These are phyloP conservation scores for Harpalus rufipes DNA, from an alignment of 2,888 invertebrate genomes.

Conservation along the genomic window DNA sequence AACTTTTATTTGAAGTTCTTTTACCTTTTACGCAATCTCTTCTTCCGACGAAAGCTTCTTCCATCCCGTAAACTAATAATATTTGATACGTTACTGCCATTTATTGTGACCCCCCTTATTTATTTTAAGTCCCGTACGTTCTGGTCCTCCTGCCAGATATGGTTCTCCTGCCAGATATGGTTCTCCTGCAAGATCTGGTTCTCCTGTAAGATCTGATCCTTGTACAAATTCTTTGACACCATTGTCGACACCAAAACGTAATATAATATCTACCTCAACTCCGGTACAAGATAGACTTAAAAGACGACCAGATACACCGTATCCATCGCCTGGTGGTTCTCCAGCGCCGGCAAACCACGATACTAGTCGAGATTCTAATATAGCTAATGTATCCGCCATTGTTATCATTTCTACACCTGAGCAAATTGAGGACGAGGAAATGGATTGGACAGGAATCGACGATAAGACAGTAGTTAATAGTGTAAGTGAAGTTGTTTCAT, in stretches of 20 bases:
- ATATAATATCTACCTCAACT: neutral
- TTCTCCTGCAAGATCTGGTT: too few relatives aligned
- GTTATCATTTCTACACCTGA: neutral
- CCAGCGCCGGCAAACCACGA: neutral
- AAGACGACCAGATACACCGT: neutral
- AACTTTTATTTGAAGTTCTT: too few relatives aligned
- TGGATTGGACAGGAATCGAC: conserved; percentile 72
- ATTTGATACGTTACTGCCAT: too few relatives aligned
- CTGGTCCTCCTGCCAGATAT: too few relatives aligned
- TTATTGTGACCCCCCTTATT: too few relatives aligned
- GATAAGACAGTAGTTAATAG: conserved; percentile 69
- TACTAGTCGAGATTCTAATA: neutral
- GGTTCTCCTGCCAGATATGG: too few relatives aligned
- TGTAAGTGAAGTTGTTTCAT: conserved; percentile 69
- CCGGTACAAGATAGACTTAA: conserved; percentile 15
- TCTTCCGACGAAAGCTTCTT: too few relatives aligned
- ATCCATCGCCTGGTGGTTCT: neutral
- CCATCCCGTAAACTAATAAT: too few relatives aligned
- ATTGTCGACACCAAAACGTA: neutral
- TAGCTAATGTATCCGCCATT: neutral
- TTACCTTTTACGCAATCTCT: too few relatives aligned
- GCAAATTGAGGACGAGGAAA: conserved; percentile 64
- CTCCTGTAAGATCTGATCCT: neutral
- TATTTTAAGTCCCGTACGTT: too few relatives aligned
- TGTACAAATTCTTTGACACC: neutral